Percentiles rank a stretch among this genome's conserved stretches.
Evolutionary conservation across 2,113 vertebrate genomes (phyloP).

Genomic region (Myotis davidii): DNA sequence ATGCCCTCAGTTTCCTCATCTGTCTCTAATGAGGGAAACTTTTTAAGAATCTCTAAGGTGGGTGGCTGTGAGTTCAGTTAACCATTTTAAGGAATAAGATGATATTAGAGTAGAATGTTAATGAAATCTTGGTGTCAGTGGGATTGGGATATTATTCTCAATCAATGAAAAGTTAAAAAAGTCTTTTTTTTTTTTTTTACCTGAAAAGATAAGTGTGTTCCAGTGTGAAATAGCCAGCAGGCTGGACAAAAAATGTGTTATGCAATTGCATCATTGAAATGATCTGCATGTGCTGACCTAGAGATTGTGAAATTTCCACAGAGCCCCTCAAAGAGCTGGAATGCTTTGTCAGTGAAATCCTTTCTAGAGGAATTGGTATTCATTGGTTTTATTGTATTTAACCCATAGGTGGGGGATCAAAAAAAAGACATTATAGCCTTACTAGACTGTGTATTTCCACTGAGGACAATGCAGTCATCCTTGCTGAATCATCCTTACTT

Average conservation of each 20-base stretch:
- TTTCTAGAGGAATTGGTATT: not conserved
- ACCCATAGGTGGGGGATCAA: not conserved
- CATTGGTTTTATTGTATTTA: not conserved
- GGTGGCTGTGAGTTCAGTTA: not conserved
- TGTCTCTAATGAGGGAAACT: not conserved
- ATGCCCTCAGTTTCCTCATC: not conserved
- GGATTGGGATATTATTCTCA: not conserved
- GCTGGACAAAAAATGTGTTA: not conserved
- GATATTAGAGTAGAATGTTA: not conserved
- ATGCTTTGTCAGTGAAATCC: not conserved
- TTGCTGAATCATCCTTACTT: not conserved
- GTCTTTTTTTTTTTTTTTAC: not conserved
- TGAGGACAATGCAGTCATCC: not conserved
- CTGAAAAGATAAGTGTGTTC: not conserved
- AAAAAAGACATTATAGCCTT: not conserved
- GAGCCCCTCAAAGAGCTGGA: not conserved
- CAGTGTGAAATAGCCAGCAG: not conserved
- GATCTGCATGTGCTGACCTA: not conserved
- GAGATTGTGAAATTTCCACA: not conserved
- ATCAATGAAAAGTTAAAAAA: not conserved
- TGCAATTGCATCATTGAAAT: not conserved
- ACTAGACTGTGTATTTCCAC: not conserved
- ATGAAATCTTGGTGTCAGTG: not conserved
- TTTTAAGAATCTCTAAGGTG: not conserved
- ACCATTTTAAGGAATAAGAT: not conserved